Base-by-base conservation (phyloP, 2,113 vertebrate species). In the Oxyura jamaicensis region DNA sequence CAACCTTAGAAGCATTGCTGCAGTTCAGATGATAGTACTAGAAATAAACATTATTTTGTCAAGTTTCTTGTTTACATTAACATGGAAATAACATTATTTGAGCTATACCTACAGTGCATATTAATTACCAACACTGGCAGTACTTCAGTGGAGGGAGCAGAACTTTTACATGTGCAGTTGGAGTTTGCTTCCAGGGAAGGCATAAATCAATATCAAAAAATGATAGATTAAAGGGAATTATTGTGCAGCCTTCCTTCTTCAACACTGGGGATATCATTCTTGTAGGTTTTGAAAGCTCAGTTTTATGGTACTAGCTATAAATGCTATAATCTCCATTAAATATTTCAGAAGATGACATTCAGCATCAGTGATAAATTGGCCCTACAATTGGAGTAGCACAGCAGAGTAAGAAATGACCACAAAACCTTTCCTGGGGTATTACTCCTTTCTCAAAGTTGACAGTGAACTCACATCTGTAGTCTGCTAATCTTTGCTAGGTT, bases 221-320 rank as follows among this genome's bases (percentile, higher is more conserved):
- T n/a, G 3, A 66, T 29, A 83, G 46, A 81, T 33, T 65, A 88
- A 88, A 71, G 29, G 52, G 69, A 94, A 79, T 88, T 81, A 81
- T 44, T 75, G 74, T 68, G 11, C 69, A 90, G 14, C 52, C 20
- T 21, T 76, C 76, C 65, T 81, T 96, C 79, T 88, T 75, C 75
- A 91, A n/a, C 42, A 59, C 35, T 82, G 39, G n/a, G 48, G 26
- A 60, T 90, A 90, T 74, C 31, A 83, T 75, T 95, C 83, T 77
- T 78, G 14, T 39, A 78, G 39, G 13, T 75, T 95, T 62, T 79
- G 88, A 94, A 94, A 76, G 48, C 58, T 94, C 56, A 73, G 39
- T 78, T 91, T 96, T 92, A 90, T 73, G 23, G 19, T 41, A 50
- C 73, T 62, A 78, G 58, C 66, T 92, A 50, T 76, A 93, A 94